Base-by-base conservation (phyloP, 2,888 invertebrate species). In the Nemapogon koenigi region DNA sequence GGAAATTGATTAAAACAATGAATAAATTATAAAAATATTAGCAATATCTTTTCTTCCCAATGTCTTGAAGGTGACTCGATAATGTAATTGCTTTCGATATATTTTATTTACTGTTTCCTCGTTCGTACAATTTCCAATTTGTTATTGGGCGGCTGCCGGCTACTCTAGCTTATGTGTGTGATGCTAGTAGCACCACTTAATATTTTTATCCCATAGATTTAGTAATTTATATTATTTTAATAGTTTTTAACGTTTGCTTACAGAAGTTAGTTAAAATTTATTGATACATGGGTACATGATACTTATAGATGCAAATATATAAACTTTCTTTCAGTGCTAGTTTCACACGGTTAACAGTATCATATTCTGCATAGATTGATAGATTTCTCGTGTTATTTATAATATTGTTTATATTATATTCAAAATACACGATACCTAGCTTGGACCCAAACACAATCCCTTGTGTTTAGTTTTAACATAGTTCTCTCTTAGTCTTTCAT, bases 101-200 rank as follows among this genome's bases (percentile, higher is more conserved):
- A 59, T 59, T 57, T 60, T 61, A 59, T 61, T 57, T 55, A 53
- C 53, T 51, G 53, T 52, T 51, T 52, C 48, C 53, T 54, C 55
- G 52, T 55, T 60, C 52, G 53, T 56, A 52, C 57, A 55, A 55
- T 57, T 59, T 57, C 56, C 59, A 57, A 62, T 63, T 61, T 60
- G 53, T 53, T 61, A 45, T 43, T 43, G 43, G 43, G 43, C 38
- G 39, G 37, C 27, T 29, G 35, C 32, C 31, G 38, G 38, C 42
- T 33, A 4, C 33, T 33, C 11, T 10, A 17, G 3, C 31, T n/a
- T 15, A 30, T n/a, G 13, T n/a, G 15, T n/a, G 15, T 30, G 15
- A 30, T 6, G 16, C 4, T 15, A 15, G 30, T 15, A 4, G 16
- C 15, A 11, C 30, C n/a, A 30, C n/a, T 11, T 22, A 7, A 10